Conservation (phyloP, 2,113 vertebrate genomes). For the Urocolius indicus region DNA sequence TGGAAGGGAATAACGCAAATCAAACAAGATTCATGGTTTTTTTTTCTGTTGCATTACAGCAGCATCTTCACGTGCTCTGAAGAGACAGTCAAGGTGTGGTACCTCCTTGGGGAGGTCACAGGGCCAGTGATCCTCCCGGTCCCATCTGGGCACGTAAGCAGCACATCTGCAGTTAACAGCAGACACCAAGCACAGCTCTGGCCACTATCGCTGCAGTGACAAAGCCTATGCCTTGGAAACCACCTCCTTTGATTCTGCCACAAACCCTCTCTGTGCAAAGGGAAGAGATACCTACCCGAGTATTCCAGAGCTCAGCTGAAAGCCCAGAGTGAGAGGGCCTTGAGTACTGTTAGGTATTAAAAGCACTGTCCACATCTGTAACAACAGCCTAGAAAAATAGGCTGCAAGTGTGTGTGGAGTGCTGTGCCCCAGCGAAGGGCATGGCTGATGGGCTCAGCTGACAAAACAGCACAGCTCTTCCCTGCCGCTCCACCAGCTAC, state of each 20-base stretch:
- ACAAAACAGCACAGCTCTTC: neutral
- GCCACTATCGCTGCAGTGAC: neutral
- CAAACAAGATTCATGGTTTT: neutral
- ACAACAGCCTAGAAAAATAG: neutral
- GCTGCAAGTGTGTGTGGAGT: too few species aligned
- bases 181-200: neutral
- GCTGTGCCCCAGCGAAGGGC: neutral
- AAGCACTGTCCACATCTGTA: neutral
- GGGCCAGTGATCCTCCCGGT: neutral
- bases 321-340: neutral
- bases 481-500: neutral
- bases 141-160: neutral
- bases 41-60: neutral
- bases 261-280: neutral
- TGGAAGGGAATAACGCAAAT: slow-evolving; percentile 60
- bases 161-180: neutral
- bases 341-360: neutral
- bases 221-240: neutral
- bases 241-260: neutral
- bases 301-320: neutral
- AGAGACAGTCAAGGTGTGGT: neutral
- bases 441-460: neutral
- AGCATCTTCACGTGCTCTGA: neutral
- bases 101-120: neutral
- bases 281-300: neutral